Evolutionary conservation across 1,140 invertebrate species (phyloP), one percentile per base, ranked within the genome.

Genomic region (Mycetomoellerius zeteki): DNA sequence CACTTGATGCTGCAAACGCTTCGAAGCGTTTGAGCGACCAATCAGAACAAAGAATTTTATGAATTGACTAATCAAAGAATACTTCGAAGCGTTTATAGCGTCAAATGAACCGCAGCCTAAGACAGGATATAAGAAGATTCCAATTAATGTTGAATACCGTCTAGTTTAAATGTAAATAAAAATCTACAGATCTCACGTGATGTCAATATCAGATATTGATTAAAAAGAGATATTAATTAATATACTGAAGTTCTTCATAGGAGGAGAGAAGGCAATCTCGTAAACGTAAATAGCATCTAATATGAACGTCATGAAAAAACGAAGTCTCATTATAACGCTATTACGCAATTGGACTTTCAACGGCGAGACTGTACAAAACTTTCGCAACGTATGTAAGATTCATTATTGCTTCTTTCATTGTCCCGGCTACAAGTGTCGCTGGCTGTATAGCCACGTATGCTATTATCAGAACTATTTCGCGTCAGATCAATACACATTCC

Each of bases 401-500:
- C 33, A 73, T 82, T 69, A 54, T 4, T 54, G 10, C 10, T 37
- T 24, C 10, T 60, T 24, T 60, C n/a, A 84, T 75, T 81, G 64
- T 71, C 37, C 3, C 16, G 30, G 30, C 16, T 16, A 33, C 62
- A 24, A 43, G 77, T 56, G 64, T 56, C 30, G 30, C 16, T 16
- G 43, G n/a, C 8, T 76, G 33, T 71, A 37, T 30, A 58, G 78
- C 21, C 80, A 73, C 30, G 24, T 82, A 47, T 16, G n/a, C 24
- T 62, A 82, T 82, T 60, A 84, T 73, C 72, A 33, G 80, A 73
- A 84, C 30, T 60, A 50, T 24, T 64, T 65, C n/a, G 7, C 24
- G 24, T 52, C 21, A 67, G 75, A 78, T 86, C 82, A 85, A 88
- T 86, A 76, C 19, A 21, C 37, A 75, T 75, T 72, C 54, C 14